These are phyloP conservation scores for Brachypteracias leptosomus DNA, from an alignment of 2,113 vertebrate genomes.

Conservation along the genomic window DNA sequence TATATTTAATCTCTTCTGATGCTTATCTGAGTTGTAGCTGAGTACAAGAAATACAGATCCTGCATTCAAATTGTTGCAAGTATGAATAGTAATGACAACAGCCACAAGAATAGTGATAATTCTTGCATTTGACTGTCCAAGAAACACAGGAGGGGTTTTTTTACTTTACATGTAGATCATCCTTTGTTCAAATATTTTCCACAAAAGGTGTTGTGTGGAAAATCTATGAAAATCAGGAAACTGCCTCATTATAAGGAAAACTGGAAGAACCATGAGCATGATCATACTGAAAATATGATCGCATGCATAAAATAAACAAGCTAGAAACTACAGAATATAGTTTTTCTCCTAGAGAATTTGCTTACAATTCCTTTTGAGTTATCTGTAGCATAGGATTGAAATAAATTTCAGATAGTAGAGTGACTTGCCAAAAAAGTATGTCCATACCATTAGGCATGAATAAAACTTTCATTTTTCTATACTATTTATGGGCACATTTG, in stretches of 20 bases:
- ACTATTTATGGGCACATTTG: constrained; percentile 3
- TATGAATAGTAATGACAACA: neutral
- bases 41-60: constrained; percentile 20
- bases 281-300: neutral
- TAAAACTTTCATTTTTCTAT: neutral
- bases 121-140: neutral
- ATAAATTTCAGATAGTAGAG: neutral
- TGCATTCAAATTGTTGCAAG: neutral
- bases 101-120: neutral
- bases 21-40: neutral
- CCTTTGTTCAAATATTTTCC: neutral
- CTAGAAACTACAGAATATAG: neutral
- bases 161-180: neutral
- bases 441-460: neutral
- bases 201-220: neutral
- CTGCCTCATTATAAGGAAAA: neutral
- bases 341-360: neutral
- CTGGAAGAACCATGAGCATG: neutral
- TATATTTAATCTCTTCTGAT: constrained; percentile 33
- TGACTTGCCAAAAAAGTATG: neutral
- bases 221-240: neutral
- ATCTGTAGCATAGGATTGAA: neutral
- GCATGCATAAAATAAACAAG: neutral
- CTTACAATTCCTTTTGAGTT: neutral
- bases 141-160: neutral